Percentiles rank a stretch among this genome's conserved stretches.
These are phyloP conservation scores for Metaphire vulgaris DNA, from an alignment of 1,140 invertebrate species.

Conservation along the genomic window DNA sequence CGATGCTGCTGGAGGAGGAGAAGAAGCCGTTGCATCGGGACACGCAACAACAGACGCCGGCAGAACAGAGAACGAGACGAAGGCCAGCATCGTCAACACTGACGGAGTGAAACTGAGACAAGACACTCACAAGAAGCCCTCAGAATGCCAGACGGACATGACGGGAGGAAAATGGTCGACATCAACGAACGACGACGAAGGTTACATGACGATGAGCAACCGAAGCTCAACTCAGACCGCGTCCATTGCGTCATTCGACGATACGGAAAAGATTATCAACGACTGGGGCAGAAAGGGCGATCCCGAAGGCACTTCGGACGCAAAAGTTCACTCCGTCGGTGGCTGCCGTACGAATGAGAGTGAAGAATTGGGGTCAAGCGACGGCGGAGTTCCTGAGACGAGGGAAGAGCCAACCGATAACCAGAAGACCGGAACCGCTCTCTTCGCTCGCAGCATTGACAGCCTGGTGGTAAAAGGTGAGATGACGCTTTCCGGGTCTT, in stretches of 20 bases:
- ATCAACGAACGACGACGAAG: neutral
- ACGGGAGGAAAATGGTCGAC: too few species aligned
- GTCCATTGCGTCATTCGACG: neutral
- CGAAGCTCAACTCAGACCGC: neutral
- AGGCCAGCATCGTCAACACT: neutral
- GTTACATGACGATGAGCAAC: neutral
- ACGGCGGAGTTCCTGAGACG: neutral
- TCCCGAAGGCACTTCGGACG: neutral
- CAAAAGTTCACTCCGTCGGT: too few species aligned
- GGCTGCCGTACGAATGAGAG: too few species aligned
- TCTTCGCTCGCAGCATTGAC: neutral
- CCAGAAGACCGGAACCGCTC: neutral
- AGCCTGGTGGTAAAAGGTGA: neutral
- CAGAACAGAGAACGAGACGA: too few species aligned
- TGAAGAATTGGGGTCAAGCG: neutral
- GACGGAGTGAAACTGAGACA: neutral
- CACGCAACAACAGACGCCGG: too few species aligned
- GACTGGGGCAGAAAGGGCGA: neutral
- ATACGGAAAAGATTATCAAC: neutral
- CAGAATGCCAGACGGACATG: too few species aligned
- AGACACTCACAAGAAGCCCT: too few species aligned
- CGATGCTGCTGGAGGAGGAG: neutral
- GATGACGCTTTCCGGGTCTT: neutral
- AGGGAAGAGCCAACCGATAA: neutral
- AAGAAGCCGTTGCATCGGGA: neutral